Evolutionary conservation across 2,888 invertebrate genomes (phyloP).

Genomic region (Xylocampa areola): DNA sequence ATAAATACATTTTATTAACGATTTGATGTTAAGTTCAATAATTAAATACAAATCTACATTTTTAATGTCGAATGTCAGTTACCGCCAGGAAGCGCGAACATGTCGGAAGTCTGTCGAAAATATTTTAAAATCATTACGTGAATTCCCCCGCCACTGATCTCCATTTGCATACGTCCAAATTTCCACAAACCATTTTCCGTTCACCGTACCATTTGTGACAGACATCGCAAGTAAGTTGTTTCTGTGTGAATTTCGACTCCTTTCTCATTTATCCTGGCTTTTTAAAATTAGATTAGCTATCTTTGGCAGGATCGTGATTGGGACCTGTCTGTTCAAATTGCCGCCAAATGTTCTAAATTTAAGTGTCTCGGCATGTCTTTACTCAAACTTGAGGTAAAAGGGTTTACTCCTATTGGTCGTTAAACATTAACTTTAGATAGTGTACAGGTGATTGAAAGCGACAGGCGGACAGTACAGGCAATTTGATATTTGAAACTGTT

Average conservation of each 20-base stretch:
- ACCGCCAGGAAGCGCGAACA: neutral
- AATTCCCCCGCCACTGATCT: conserved; percentile 4
- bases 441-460: conserved; percentile 44
- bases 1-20: no score
- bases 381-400: conserved; percentile 42
- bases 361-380: conserved; percentile 31
- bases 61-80: neutral
- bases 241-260: no score
- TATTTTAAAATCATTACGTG: conserved; percentile 29
- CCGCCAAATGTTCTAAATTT: conserved; percentile 51
- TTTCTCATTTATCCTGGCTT: conserved; percentile 50
- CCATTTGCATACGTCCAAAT: conserved; percentile 43
- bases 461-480: conserved; percentile 35
- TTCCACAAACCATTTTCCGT: conserved; percentile 31
- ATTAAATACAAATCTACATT: neutral
- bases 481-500: conserved; percentile 18
- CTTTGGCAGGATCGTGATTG: conserved; percentile 54
- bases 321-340: conserved; percentile 37
- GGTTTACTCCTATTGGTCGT: conserved; percentile 46
- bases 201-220: conserved; percentile 34
- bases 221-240: conserved; percentile 29
- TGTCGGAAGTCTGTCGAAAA: conserved; percentile 9
- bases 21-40: no score
- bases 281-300: conserved; percentile 54
- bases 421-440: conserved; percentile 44